Conservation (phyloP, 2,888 invertebrate genomes). For the Keiferia lycopersicella region DNA sequence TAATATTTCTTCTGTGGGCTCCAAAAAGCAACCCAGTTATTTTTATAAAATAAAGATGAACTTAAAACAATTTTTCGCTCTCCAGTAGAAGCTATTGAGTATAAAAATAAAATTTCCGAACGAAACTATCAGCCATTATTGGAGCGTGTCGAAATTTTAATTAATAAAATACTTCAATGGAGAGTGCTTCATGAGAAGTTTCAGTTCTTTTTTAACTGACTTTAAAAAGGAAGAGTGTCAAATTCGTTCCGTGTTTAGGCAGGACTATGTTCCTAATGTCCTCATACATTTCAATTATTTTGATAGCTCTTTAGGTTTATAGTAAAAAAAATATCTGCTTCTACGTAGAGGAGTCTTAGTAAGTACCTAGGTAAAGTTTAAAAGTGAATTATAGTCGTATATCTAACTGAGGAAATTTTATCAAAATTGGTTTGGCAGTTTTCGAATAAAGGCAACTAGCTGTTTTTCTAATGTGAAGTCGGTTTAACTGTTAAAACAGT, state of each 20-base stretch:
- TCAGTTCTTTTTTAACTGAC: constrained; percentile 39
- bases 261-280: too few species aligned
- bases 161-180: constrained; percentile 48
- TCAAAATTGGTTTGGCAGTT: too few species aligned
- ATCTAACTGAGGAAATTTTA: too few species aligned
- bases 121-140: constrained; percentile 34
- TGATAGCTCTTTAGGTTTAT: too few species aligned
- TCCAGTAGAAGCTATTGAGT: neutral
- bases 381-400: too few species aligned
- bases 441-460: too few species aligned
- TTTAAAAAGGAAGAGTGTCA: neutral
- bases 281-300: neutral
- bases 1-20: too few species aligned
- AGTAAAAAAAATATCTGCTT: too few species aligned
- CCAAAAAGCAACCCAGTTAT: neutral
- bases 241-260: neutral
- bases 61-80: neutral
- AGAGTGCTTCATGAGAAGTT: constrained; percentile 31
- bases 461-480: too few species aligned
- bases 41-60: neutral
- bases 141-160: constrained; percentile 46
- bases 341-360: too few species aligned
- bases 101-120: constrained; percentile 32
- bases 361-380: too few species aligned
- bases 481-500: too few species aligned